A percentile compares a stretch with the other conserved stretches of the same genome.
phyloP scores from a whole-genome alignment of 2,113 vertebrate species.

The Todiramphus saurophagus region DNA sequence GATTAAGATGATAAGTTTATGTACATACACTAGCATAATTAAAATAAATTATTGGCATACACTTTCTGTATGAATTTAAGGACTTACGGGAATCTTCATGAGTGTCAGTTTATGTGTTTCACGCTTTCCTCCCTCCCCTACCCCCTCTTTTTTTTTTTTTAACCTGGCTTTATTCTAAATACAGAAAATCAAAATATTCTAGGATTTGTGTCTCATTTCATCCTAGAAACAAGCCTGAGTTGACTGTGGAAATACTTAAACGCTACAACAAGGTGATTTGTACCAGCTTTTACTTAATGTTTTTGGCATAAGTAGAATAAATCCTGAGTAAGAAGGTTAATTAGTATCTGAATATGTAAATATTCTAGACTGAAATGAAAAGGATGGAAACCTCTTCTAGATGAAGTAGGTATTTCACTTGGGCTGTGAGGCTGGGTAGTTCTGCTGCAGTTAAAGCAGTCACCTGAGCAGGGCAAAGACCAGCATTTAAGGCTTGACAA shows the following conservation, averaged over 20 bases:
- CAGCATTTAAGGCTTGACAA: neutral
- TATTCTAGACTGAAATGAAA: neutral
- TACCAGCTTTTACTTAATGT: neutral
- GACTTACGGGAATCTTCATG: neutral
- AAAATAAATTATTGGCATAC: neutral
- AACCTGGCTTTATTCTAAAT: neutral
- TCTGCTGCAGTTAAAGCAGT: neutral
- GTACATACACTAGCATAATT: neutral
- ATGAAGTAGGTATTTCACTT: fast-evolving
- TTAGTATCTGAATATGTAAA: neutral
- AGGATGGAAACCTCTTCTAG: neutral
- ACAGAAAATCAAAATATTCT: neutral
- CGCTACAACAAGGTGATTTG: neutral
- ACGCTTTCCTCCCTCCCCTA: neutral
- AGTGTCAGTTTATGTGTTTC: neutral
- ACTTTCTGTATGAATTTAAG: neutral
- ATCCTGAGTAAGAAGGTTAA: neutral
- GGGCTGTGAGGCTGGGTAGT: neutral
- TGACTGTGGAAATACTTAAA: neutral
- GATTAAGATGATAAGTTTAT: neutral
- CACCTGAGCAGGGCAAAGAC: neutral
- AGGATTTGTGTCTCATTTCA: neutral
- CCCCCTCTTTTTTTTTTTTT: neutral
- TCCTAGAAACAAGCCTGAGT: neutral
- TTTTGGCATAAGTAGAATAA: neutral